Evolutionary conservation across 2,113 vertebrate species (phyloP), one percentile per base, ranked within the genome.

Genomic region (Chaetodon trifascialis): DNA sequence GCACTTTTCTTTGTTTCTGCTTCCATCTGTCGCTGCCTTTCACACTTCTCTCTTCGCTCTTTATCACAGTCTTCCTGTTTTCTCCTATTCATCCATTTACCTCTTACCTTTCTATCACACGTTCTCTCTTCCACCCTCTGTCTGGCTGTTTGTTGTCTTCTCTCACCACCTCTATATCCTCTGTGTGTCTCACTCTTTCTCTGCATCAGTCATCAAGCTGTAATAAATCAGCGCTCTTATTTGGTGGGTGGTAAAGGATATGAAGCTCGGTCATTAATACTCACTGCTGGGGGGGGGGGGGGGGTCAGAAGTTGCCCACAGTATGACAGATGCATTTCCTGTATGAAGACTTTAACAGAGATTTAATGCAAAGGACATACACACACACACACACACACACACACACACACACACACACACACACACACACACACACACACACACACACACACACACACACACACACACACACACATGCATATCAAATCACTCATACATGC

Each of bases 141-240:
- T 78, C 46, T 59, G 47, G 42, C 52, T 52, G 49, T 84, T 84
- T 79, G 49, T 82, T 73, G 82, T 71, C 70, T 49, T 21, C 51
- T 76, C 69, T 86, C 80, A 73, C 69, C 73, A 66, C 47, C 74
- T 36, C 8, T 63, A 36, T 25, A 62, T 82, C 59, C 72, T 63
- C 47, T 4, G 25, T 36, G 40, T 79, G 54, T 71, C 68, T 78
- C 42, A 76, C 11, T 34, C 30, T 66, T 75, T 70, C 44, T 80
- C 55, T 49, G 51, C 3, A 42, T 82, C 72, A 79, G 58, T 84
- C 86, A 90, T 92, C 85, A 76, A 51, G 73, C 82, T 83, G 82
- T 89, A 90, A 93, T 89, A 85, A 86, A 77, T 93, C 83, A 79
- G 80, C 71, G 14, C 68, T 88, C 70, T 74, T 88, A 73, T 90